Evolutionary conservation across 2,797 vertebrate species (phyloP).

Genomic region (Sebastes miniatus): DNA sequence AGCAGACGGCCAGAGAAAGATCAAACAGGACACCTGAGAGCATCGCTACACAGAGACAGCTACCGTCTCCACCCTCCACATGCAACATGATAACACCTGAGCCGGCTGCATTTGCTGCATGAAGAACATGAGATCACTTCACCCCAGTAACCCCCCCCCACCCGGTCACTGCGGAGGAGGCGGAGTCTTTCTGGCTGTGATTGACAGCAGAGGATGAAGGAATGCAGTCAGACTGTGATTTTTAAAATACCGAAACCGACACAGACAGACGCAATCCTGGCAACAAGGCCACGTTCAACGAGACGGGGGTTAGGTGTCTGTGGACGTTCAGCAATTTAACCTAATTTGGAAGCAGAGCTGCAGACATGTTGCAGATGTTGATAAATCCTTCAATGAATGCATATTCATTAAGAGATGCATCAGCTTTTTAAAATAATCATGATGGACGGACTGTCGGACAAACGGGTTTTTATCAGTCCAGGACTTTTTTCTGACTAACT

Average conservation of each 20-base stretch:
- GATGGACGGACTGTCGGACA: too few species aligned
- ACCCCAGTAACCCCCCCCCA: too few species aligned
- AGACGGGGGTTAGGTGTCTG: too few species aligned
- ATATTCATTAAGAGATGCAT: neutral
- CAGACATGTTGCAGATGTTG: neutral
- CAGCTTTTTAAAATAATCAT: too few species aligned
- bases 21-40: neutral
- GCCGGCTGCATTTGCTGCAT: neutral
- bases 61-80: neutral
- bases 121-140: too few species aligned
- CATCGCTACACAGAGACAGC: neutral
- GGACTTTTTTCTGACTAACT: too few species aligned
- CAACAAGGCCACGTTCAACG: neutral
- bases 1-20: neutral
- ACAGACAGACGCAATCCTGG: neutral
- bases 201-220: neutral
- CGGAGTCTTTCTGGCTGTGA: neutral
- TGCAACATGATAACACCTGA: neutral
- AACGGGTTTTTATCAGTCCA: too few species aligned
- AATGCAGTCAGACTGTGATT: constrained; percentile 8
- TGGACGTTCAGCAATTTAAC: too few species aligned
- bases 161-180: neutral
- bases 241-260: constrained; percentile 11
- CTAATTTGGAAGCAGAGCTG: too few species aligned
- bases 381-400: neutral